Evolutionary conservation across 2,113 vertebrate species (phyloP).

Genomic region (Smithornis capensis): DNA sequence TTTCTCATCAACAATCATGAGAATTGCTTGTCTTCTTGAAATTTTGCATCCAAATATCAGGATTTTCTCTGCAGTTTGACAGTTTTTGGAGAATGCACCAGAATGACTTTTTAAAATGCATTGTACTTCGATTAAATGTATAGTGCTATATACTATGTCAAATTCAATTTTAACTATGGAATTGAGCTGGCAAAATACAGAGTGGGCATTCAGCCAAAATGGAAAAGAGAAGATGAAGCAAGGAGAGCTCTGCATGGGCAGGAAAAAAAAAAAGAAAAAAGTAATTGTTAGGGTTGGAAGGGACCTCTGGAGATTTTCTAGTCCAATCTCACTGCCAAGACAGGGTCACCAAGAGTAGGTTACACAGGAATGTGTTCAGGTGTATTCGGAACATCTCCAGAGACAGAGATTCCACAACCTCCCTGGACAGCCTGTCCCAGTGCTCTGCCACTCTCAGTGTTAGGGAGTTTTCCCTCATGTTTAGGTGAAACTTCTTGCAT

Average conservation of each 20-base stretch:
- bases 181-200: not conserved
- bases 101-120: not conserved
- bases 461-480: not conserved
- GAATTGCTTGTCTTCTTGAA: not conserved
- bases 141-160: not conserved
- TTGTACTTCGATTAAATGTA: not conserved
- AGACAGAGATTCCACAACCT: not conserved
- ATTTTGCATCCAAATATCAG: not conserved
- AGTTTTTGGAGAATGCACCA: not conserved
- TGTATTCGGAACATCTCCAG: not conserved
- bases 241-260: fast-evolving
- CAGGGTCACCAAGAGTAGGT: not conserved
- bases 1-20: not conserved
- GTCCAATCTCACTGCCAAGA: not conserved
- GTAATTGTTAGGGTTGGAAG: not conserved
- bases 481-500: not conserved
- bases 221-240: not conserved
- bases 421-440: not conserved
- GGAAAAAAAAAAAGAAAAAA: too few species aligned
- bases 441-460: not conserved
- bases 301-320: not conserved
- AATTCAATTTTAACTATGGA: not conserved
- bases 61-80: not conserved
- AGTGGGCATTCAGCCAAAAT: not conserved
- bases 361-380: not conserved